phyloP scores from a whole-genome alignment of 2,113 vertebrate genomes.

The Tupaia chinensis region DNA sequence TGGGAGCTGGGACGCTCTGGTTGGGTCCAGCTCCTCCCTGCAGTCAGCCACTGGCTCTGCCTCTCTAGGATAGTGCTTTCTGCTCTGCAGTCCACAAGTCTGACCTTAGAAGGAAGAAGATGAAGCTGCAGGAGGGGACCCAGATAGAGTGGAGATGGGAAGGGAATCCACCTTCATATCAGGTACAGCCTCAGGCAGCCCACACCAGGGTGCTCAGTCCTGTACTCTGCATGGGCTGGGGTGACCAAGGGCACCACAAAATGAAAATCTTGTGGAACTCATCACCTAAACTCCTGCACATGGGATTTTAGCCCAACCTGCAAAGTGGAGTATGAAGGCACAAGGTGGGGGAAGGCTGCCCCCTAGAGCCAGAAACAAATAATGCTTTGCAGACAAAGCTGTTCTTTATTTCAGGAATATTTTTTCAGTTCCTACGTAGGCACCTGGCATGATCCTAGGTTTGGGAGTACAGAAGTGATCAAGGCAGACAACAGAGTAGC shows the following conservation, averaged over 20 bases:
- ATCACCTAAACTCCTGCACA: background rate
- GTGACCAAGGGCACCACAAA: too few relatives aligned
- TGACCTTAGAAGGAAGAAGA: background rate
- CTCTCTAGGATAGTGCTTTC: background rate
- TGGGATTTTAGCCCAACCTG: background rate
- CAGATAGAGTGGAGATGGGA: background rate
- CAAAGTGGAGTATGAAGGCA: background rate
- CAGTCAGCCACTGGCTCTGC: background rate
- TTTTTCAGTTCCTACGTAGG: background rate
- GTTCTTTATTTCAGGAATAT: background rate
- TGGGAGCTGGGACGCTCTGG: background rate
- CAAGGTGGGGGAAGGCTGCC: conserved; percentile 73
- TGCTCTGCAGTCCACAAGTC: background rate
- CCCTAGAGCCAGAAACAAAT: conserved; percentile 65
- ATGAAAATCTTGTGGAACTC: background rate
- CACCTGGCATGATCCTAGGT: background rate
- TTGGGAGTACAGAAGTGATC: background rate
- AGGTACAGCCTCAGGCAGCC: background rate
- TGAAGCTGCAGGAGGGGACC: background rate
- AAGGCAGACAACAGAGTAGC: background rate
- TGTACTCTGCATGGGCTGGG: background rate
- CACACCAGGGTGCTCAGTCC: background rate
- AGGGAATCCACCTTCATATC: background rate
- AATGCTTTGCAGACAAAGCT: background rate
- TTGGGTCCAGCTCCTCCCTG: background rate